Base-by-base conservation (phyloP, 2,888 invertebrate species). In the Pachydiplax longipennis region DNA sequence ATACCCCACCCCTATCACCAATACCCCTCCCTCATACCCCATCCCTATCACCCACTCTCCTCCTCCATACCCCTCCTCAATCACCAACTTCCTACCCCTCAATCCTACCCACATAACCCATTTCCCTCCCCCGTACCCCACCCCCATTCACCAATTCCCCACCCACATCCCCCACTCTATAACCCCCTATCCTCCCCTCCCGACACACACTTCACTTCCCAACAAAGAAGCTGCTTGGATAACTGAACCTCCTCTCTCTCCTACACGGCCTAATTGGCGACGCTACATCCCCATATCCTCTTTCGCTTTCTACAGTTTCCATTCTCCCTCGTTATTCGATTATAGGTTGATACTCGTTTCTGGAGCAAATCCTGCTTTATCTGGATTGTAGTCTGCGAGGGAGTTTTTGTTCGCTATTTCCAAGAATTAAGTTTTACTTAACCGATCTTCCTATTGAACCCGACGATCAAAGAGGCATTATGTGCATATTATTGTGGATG, bases 231-330 rank as follows among this genome's bases (percentile, higher is more conserved):
- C 35, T 87, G 35, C 87, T 61, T 35, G 61, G 61, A 87, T 87
- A 87, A 61, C 87, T 61, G 87, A 65, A 65, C 61, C 35, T 37
- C 58, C 61, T 31, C 87, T 31, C 87, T 53, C 31, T 73, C 10
- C 61, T 87, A 65, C 87, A 65, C 87, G 61, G 61, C 87, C 87
- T 61, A 87, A 87, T 87, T 87, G 87, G 87, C 37, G 58, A n/a
- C 58, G 58, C 87, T 61, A 37, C 87, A 40, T 87, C 22, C 87
- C 61, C 58, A 37, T 37, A 61, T 61, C 58, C 73, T 73, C 25
- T 73, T 73, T 73, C 73, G 25, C 73, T 35, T 61, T 82, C 82
- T 82, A 25, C 37, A 37, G 44, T 48, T 82, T 25, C 82, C 44
- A 81, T 31, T 81, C 82, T 53, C 82, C 37, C 37, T 61, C 61